These are phyloP conservation scores for Fabriciana adippe DNA, from an alignment of 2,888 invertebrate genomes.

Conservation along the genomic window DNA sequence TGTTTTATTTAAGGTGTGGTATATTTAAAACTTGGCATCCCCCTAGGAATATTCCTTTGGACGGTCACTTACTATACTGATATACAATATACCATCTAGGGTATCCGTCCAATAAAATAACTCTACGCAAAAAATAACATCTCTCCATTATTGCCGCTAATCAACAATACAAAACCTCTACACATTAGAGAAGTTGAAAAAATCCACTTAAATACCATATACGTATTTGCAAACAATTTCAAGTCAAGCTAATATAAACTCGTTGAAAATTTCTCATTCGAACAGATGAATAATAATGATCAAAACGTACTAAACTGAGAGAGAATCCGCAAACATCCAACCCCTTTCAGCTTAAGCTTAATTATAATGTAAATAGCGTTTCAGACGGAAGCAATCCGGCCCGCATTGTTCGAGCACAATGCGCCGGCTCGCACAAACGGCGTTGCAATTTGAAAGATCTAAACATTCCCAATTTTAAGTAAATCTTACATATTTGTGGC, in stretches of 20 bases:
- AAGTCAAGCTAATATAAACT: neutral
- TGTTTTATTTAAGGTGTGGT: no score
- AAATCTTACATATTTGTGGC: neutral
- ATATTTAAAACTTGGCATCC: no score
- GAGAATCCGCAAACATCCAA: conserved; percentile 20
- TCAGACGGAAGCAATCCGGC: conserved; percentile 27
- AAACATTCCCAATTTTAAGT: conserved; percentile 18
- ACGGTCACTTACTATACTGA: no score
- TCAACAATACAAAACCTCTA: no score
- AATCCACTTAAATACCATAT: no score
- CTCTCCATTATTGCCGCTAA: no score
- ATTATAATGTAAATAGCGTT: conserved; percentile 32
- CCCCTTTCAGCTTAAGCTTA: conserved; percentile 24
- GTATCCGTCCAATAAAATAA: no score
- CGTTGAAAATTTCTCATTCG: neutral
- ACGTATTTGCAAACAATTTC: neutral
- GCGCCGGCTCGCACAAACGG: conserved; percentile 22
- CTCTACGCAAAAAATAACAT: no score
- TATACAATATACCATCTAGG: no score
- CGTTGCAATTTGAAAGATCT: conserved; percentile 20
- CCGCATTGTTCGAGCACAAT: conserved; percentile 28
- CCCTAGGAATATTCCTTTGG: no score
- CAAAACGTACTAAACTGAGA: conserved; percentile 12
- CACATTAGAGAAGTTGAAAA: no score
- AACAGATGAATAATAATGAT: conserved; percentile 11